Evolutionary conservation across 2,888 invertebrate species (phyloP), one percentile per base, ranked within the genome.

Genomic region (Leptopterna dolabrata): DNA sequence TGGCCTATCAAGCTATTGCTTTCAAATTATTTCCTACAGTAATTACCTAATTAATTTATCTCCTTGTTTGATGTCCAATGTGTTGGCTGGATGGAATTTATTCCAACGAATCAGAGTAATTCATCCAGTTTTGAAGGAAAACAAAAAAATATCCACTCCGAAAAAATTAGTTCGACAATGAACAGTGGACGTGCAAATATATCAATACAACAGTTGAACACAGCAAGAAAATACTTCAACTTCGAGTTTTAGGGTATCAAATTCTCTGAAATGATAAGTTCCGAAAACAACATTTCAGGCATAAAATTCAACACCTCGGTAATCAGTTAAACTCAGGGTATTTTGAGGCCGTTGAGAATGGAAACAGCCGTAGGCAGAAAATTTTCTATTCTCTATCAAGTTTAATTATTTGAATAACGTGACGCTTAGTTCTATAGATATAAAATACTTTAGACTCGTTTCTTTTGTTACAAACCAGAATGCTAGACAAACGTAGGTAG

Each of bases 391-490:
- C 45, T 24, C 78, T 78, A 78, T 78, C n/a, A 41, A 41, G 13
- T 83, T 83, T 29, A 83, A 70, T 70, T 71, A 16, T 19, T 81
- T 41, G 43, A 19, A 83, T 70, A 70, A 83, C 41, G 63, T 24
- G 24, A 29, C 78, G 27, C 70, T 70, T 83, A 70, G 70, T 19
- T 41, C 70, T 83, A 70, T 70, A 70, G 43, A 63, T 83, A 43
- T 70, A 83, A 83, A 83, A 83, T 70, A 70, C 83, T 70, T 70
- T 83, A 83, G 83, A 83, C 70, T 70, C 70, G 36, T 19, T 70
- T 70, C 55, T 19, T 70, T 51, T 29, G 55, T 76, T 76, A 29
- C 24, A 30, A 76, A 76, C 16, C 16, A 47, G 47, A 47, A 47
- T 13, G 47, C 47, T 47, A 47, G 47, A 13, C 47, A 47, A 36